Evolutionary conservation across 2,113 vertebrate genomes (phyloP).

Genomic region (Athene cunicularia): DNA sequence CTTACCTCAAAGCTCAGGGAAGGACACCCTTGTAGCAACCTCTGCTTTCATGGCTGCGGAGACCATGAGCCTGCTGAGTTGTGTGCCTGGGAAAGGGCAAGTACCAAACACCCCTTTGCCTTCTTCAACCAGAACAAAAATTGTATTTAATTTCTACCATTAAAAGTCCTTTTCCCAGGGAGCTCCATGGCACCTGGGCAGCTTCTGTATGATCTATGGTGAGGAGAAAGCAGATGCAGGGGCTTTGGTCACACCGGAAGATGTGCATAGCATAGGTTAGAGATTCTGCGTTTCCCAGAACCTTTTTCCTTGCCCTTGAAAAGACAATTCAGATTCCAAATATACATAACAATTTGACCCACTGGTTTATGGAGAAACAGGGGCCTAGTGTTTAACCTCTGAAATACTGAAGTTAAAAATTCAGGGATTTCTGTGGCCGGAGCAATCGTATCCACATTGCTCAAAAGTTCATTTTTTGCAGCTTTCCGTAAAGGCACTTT

Average conservation of each 20-base stretch:
- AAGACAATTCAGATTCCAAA: neutral
- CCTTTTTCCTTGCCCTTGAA: neutral
- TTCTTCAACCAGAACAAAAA: neutral
- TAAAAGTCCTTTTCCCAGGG: neutral
- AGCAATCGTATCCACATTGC: neutral
- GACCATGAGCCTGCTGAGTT: neutral
- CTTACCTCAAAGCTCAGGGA: neutral
- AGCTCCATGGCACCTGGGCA: neutral
- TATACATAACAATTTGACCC: accelerated
- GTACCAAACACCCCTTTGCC: neutral
- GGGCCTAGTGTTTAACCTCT: neutral
- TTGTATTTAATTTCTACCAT: neutral
- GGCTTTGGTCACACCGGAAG: neutral
- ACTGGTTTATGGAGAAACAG: neutral
- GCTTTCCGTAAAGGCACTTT: neutral
- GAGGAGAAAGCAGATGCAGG: neutral
- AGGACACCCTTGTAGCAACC: neutral
- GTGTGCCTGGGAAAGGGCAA: neutral
- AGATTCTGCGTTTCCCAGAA: neutral
- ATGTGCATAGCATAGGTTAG: neutral
- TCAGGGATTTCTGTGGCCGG: neutral
- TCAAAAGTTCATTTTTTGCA: neutral
- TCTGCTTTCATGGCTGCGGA: neutral
- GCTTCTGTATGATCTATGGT: neutral
- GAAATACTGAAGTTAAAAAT: neutral